phyloP scores from a whole-genome alignment of 2,888 invertebrate species.

The Nineta flava region DNA sequence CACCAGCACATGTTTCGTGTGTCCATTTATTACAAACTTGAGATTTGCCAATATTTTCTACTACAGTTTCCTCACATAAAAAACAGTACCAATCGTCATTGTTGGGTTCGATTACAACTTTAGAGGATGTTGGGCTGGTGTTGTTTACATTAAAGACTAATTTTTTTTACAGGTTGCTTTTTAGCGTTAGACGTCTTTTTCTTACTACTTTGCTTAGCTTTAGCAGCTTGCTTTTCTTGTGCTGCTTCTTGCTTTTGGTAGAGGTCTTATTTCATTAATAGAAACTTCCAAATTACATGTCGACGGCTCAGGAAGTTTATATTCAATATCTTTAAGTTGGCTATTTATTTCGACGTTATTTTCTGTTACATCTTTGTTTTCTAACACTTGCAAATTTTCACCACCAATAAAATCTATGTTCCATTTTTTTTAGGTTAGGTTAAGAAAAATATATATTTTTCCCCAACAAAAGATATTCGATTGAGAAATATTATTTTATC shows the following conservation, averaged over 20 bases:
- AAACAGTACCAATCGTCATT: not conserved
- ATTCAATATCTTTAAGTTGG: too few relatives aligned
- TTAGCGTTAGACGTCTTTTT: not conserved
- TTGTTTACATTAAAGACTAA: not conserved
- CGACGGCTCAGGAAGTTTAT: not conserved
- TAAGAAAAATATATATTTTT: too few relatives aligned
- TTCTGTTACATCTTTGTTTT: not conserved
- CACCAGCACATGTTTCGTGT: not conserved
- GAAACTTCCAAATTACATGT: slow-evolving; percentile 1
- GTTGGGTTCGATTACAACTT: not conserved
- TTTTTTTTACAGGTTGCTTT: not conserved
- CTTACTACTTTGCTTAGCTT: not conserved
- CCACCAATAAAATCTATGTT: slow-evolving; percentile 11
- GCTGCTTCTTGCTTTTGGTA: not conserved
- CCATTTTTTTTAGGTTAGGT: too few relatives aligned
- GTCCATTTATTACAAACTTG: not conserved
- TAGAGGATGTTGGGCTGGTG: too few relatives aligned
- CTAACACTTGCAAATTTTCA: slow-evolving; percentile 14
- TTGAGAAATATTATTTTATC: too few relatives aligned
- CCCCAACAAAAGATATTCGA: too few relatives aligned
- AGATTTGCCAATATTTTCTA: not conserved
- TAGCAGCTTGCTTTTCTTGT: not conserved
- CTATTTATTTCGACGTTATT: too few relatives aligned
- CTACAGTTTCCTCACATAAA: not conserved
- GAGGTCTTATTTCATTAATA: slow-evolving; percentile 9